These are phyloP conservation scores for Sylvilagus floridanus DNA, from an alignment of 2,797 vertebrate species.

Conservation along the genomic window DNA sequence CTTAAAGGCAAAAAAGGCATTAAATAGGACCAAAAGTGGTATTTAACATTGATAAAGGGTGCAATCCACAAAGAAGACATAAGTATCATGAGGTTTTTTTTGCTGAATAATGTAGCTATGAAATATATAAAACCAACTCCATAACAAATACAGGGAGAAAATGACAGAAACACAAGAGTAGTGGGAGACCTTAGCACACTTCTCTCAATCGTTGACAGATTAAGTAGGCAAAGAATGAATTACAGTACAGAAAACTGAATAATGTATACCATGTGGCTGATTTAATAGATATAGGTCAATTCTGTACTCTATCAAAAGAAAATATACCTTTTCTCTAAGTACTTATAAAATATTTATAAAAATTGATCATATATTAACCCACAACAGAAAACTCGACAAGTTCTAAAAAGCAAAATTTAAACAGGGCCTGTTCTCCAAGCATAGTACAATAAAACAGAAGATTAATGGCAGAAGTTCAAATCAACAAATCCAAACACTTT, in stretches of 20 bases:
- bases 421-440: conserved; percentile 38
- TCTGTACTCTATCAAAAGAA: conserved; percentile 50
- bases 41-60: neutral
- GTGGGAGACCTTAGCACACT: neutral
- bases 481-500: conserved; percentile 52
- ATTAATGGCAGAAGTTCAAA: conserved; percentile 64
- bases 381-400: conserved; percentile 58
- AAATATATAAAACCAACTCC: conserved; percentile 41
- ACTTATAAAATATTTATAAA: conserved; percentile 60
- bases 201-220: conserved; percentile 35
- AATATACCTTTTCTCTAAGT: conserved; percentile 44
- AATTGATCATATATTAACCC: neutral
- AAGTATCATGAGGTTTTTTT: neutral
- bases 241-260: conserved; percentile 40
- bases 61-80: neutral
- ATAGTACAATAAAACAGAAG: conserved; percentile 23
- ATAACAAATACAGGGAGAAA: conserved; percentile 33
- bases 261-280: conserved; percentile 45
- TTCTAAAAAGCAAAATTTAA: conserved; percentile 34
- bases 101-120: neutral
- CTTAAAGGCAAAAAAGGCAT: neutral
- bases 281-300: conserved; percentile 63
- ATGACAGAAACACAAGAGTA: neutral
- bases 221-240: conserved; percentile 55
- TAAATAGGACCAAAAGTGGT: conserved; percentile 38